phyloP scores from a whole-genome alignment of 2,113 vertebrate species.

The Pogonocichla stellata region DNA sequence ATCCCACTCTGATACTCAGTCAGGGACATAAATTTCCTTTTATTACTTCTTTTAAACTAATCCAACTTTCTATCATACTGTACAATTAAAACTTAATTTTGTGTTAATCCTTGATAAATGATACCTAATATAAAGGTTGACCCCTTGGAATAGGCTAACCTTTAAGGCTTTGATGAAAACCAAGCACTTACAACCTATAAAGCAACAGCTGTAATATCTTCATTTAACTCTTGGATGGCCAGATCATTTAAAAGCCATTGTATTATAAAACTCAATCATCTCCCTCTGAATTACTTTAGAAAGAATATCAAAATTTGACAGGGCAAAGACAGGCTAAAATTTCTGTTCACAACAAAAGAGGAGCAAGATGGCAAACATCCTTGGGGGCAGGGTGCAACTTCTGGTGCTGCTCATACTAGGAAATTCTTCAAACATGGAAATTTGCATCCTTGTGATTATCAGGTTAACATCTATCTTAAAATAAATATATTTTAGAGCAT shows the following conservation, averaged over 20 bases:
- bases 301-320: background rate
- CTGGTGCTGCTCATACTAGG: background rate
- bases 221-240: background rate
- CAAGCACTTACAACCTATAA: background rate
- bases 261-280: background rate
- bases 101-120: slow-evolving; percentile 53
- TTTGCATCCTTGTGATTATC: background rate
- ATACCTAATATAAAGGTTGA: background rate
- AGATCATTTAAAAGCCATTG: background rate
- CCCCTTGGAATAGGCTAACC: background rate
- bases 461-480: background rate
- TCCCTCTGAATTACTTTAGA: background rate
- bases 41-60: slow-evolving; percentile 61
- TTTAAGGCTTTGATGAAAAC: slow-evolving; percentile 56
- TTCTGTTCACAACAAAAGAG: background rate
- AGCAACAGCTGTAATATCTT: slow-evolving; percentile 19
- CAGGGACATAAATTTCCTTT: slow-evolving; percentile 56
- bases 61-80: slow-evolving; percentile 45
- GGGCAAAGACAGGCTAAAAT: background rate
- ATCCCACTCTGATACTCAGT: background rate
- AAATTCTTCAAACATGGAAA: background rate
- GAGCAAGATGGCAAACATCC: background rate
- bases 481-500: background rate
- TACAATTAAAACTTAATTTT: slow-evolving; percentile 62
- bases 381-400: too few relatives aligned